Percentiles rank a stretch among this genome's conserved stretches.
Conservation (phyloP, 2,113 vertebrate genomes). For the Apodemus sylvaticus region DNA sequence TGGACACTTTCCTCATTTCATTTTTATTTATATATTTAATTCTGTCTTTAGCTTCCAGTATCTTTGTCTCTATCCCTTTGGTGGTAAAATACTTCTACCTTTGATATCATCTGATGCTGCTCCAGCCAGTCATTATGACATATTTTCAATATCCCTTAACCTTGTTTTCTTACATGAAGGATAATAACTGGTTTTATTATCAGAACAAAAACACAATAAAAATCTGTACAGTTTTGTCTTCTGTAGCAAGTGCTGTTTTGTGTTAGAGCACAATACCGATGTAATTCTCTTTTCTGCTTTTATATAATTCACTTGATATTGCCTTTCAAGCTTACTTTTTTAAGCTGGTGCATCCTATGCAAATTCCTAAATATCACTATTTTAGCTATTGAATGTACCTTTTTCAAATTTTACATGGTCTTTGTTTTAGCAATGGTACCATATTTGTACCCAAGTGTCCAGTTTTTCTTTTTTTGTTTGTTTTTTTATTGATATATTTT, state of each 20-base stretch:
- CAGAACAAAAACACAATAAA: background rate
- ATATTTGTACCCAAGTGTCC: background rate
- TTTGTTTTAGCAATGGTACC: background rate
- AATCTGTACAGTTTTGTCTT: background rate
- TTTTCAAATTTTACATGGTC: background rate
- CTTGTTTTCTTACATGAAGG: background rate
- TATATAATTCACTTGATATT: background rate
- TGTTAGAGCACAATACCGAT: background rate
- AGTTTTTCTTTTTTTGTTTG: too few species aligned
- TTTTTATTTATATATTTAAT: conserved; percentile 1
- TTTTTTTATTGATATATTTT: too few species aligned
- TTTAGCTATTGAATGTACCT: background rate
- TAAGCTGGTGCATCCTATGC: background rate
- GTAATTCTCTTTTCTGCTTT: background rate
- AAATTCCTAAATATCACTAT: background rate
- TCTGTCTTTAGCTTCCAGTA: conserved; percentile 4
- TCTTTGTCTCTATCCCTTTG: background rate
- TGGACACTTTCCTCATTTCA: background rate
- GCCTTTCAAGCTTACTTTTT: background rate
- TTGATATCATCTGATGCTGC: background rate
- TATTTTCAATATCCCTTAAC: background rate
- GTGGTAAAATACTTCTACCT: background rate
- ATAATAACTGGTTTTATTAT: background rate
- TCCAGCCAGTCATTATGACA: background rate
- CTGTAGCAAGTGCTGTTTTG: background rate